Conservation (phyloP, 2,888 invertebrate genomes). For the Drosophila pseudotakahashii region DNA sequence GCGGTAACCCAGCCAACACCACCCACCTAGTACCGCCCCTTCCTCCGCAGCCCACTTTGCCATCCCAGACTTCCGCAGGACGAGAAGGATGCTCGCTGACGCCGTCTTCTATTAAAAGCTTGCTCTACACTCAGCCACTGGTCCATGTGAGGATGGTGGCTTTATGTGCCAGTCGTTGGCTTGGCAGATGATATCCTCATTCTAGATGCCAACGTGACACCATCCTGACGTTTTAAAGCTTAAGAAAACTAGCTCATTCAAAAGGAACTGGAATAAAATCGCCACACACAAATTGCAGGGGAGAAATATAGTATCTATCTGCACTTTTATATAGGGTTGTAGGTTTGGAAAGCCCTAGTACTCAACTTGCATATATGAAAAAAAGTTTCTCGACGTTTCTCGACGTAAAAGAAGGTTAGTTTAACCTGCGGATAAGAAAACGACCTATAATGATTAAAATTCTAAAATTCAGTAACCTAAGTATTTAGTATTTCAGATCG, state of each 20-base stretch:
- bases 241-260: background rate
- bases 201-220: slow-evolving; percentile 19
- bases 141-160: slow-evolving; percentile 15
- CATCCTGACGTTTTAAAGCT: slow-evolving; percentile 11
- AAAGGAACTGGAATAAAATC: background rate
- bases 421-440: too few relatives aligned
- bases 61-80: slow-evolving; percentile 23
- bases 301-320: too few relatives aligned
- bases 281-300: background rate
- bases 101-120: slow-evolving; percentile 69
- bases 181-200: slow-evolving; percentile 15
- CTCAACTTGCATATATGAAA: too few relatives aligned
- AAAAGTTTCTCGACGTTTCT: too few relatives aligned
- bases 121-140: slow-evolving; percentile 34
- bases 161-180: slow-evolving; percentile 2
- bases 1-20: slow-evolving; percentile 50
- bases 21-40: slow-evolving; percentile 16
- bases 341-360: too few relatives aligned
- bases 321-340: too few relatives aligned
- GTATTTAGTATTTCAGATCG: too few relatives aligned
- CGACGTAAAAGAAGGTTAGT: too few relatives aligned
- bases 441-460: too few relatives aligned
- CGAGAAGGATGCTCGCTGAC: slow-evolving; percentile 42
- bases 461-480: too few relatives aligned
- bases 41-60: too few relatives aligned